Base-by-base conservation (phyloP, 2,113 vertebrate species). In the Grus americana region DNA sequence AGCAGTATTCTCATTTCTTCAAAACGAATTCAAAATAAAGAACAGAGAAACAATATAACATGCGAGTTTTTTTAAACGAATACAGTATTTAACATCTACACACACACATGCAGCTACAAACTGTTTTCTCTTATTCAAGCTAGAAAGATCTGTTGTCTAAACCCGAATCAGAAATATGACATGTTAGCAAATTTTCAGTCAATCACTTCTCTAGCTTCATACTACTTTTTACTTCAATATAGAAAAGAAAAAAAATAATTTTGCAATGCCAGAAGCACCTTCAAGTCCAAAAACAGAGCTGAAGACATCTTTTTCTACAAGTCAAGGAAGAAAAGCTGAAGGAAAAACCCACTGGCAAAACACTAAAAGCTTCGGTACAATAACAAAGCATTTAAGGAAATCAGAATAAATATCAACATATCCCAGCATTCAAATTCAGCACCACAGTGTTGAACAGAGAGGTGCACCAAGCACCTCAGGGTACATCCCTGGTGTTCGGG, bases 331-430 rank as follows among this genome's bases (percentile, higher is more conserved):
- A 55, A 90, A 90, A 79, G n/a, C 78, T 55, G 40, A 82, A 79
- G 57, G 44, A 44, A 15, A 44, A 74, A 81, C 89, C 87, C 72
- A 76, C 71, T 52, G 84, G 91, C 88, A 90, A 93, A 93, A 94
- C 34, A 88, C 74, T 91, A 84, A 95, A 97, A 97, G 54, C n/a
- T 86, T 63, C 3, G 3, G 11, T 21, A 32, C 8, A 50, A 5
- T 4, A 59, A 22, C 1, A 0, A 80, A 61, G 19, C 12, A 26
- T 73, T 63, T 20, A 44, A 66, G 27, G 40, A 89, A 65, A 73
- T 34, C 12, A 23, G 29, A 75, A 29, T 4, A 42, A 32, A 3
- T 22, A 62, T 3, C 34, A 79, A 44, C 12, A 5, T 10, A 49
- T 4, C 17, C 26, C 67, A 70, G 22, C 8, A 34, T 11, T 50